A percentile compares a stretch with the other conserved stretches of the same genome.
Evolutionary conservation across 2,113 vertebrate genomes (phyloP).

Genomic region (Lucifuga dentata): DNA sequence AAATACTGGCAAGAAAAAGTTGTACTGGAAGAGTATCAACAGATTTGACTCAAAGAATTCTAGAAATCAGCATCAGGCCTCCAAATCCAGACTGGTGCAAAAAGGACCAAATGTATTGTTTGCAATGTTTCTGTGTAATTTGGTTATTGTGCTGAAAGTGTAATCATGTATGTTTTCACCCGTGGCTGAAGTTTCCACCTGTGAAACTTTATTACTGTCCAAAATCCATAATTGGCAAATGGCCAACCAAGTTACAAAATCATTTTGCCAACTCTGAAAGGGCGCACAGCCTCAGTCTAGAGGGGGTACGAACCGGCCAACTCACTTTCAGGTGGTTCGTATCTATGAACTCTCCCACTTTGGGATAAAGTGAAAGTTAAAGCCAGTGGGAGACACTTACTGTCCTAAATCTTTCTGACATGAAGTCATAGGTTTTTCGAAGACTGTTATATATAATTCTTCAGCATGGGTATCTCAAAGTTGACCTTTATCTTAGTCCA

Average conservation of each 20-base stretch:
- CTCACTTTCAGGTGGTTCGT: slow-evolving; percentile 4
- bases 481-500: not conserved
- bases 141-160: no score
- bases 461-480: no score
- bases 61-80: no score
- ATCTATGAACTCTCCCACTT: slow-evolving; percentile 1
- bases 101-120: no score
- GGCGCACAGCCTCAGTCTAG: not conserved
- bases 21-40: no score
- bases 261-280: not conserved
- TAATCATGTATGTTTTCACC: no score
- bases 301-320: not conserved
- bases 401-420: not conserved
- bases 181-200: no score
- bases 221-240: not conserved
- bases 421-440: slow-evolving; percentile 2
- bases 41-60: no score
- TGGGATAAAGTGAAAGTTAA: slow-evolving; percentile 7
- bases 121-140: no score
- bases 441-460: not conserved
- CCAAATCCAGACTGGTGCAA: no score
- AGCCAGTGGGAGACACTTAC: not conserved
- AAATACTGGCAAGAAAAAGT: no score
- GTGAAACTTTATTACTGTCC: no score
- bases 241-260: slow-evolving; percentile 5